Base-by-base conservation (phyloP, 2,113 vertebrate species). In the Aegithalos caudatus region DNA sequence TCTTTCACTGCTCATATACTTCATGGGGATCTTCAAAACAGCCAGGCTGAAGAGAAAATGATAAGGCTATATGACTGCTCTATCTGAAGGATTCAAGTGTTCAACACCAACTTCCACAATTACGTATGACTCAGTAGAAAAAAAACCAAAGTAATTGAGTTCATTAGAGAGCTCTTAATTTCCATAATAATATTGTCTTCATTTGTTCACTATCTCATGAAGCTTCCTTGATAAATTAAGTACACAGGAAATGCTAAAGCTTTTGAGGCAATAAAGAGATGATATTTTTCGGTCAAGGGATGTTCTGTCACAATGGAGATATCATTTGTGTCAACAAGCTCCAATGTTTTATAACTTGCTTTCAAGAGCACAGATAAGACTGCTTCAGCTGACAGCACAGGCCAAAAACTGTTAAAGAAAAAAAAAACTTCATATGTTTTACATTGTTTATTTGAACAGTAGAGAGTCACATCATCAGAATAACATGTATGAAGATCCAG, bases 101-200 rank as follows among this genome's bases (percentile, higher is more conserved):
- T 81, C 6, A 51, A 56, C 6, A 45, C 21, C 21, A 65, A 38
- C 29, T 61, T 79, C n/a, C 35, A 82, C 25, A 65, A 40, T 19
- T 8, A 33, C 0, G 0, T 24, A 47, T 57, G 66, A 72, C 9
- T 72, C 27, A 42, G 13, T 13, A 81, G 14, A 17, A 50, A 72
- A 62, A 11, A 4, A 14, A n/a, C n/a, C n/a, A n/a, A n/a, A 45
- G 19, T 33, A 47, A 74, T 8, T n/a, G n/a, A 61, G 22, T 51
- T 86, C 27, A 58, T 3, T 53, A 23, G 12, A 44, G 20, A 79
- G 45, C 13, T 84, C 16, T 35, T 82, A 2, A 24, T 54, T 96
- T 82, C 15, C 31, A 51, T 11, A 29, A 24, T 15, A 84, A 78
- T 11, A 71, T 11, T 73, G 51, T 48, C 37, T 69, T 88, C 18